These are phyloP conservation scores for Himantopus leucocephalus DNA, from an alignment of 2,113 vertebrate genomes.

Conservation along the genomic window DNA sequence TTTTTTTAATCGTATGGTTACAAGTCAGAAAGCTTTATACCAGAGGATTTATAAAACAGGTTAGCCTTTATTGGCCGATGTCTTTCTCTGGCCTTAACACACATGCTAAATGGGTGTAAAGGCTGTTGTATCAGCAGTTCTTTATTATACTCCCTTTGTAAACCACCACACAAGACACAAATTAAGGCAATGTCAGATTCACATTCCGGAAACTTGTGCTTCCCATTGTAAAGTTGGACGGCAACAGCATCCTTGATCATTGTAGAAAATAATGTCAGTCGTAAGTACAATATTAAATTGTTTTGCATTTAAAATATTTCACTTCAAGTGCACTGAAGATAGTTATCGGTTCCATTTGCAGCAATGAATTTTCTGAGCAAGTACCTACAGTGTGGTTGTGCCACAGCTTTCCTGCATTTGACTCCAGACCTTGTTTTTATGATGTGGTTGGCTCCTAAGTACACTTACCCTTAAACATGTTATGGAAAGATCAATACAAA, in stretches of 20 bases:
- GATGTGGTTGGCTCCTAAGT: slow-evolving; percentile 26
- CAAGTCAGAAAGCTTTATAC: background rate
- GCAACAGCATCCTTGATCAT: background rate
- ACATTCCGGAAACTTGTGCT: background rate
- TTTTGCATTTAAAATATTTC: background rate
- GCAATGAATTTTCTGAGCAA: background rate
- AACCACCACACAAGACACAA: background rate
- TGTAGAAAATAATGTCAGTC: background rate
- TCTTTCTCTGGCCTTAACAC: background rate
- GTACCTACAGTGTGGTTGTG: background rate
- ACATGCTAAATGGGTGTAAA: background rate
- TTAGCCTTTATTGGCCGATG: background rate
- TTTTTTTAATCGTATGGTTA: background rate
- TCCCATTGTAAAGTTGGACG: background rate
- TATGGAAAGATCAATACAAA: slow-evolving; percentile 60
- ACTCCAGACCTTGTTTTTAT: slow-evolving; percentile 16
- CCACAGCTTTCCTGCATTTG: background rate
- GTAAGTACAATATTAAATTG: background rate
- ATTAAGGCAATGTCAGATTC: background rate
- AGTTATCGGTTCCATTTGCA: background rate
- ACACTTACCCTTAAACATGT: slow-evolving; percentile 12
- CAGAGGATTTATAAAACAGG: background rate
- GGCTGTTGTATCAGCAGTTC: background rate
- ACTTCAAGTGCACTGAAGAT: background rate
- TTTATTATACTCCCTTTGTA: background rate